phyloP scores from a whole-genome alignment of 2,113 vertebrate genomes.

The Pampusana beccarii region DNA sequence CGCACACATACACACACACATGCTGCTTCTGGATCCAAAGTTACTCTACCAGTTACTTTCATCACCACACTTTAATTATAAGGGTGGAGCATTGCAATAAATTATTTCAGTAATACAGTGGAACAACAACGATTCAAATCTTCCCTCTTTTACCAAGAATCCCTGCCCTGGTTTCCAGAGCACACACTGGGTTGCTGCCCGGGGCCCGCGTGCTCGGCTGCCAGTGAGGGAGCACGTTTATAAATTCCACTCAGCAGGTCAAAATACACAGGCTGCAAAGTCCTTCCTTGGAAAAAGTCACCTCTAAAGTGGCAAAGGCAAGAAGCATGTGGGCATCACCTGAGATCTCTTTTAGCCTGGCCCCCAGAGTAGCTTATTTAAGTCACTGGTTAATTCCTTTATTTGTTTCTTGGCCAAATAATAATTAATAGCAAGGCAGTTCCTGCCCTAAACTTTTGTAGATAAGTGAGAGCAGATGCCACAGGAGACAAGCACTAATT shows the following conservation, averaged over 20 bases:
- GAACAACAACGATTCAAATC: constrained; percentile 71
- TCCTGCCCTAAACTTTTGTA: constrained; percentile 19
- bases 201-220: neutral
- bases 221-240: neutral
- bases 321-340: neutral
- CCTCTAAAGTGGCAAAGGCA: neutral
- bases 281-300: neutral
- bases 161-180: constrained; percentile 63
- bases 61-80: constrained; percentile 65
- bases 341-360: neutral
- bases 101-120: constrained; percentile 71
- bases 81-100: constrained; percentile 74
- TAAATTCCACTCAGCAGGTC: neutral
- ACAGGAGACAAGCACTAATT: neutral
- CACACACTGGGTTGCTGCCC: neutral
- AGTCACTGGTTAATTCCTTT: neutral
- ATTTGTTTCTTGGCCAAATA: constrained; percentile 27
- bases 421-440: constrained; percentile 30
- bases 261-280: neutral
- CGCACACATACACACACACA: constrained; percentile 24
- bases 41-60: constrained; percentile 74
- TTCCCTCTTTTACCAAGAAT: constrained; percentile 65
- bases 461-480: constrained; percentile 27
- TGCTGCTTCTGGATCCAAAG: constrained; percentile 57
- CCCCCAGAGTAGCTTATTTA: constrained; percentile 6